Evolutionary conservation across 2,113 vertebrate species (phyloP).

Genomic region (Pipra filicauda): DNA sequence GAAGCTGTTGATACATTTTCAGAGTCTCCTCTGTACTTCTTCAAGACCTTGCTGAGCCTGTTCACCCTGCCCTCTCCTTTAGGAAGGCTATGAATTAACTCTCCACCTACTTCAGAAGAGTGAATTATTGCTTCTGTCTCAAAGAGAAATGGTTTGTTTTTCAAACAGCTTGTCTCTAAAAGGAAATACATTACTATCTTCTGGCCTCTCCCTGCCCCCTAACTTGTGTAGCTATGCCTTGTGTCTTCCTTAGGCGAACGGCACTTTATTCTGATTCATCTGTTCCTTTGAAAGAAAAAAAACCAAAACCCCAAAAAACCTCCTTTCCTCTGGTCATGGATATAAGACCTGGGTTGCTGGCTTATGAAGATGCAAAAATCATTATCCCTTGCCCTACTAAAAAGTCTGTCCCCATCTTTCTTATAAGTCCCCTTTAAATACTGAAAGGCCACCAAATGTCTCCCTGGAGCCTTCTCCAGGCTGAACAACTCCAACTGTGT

Average conservation of each 20-base stretch:
- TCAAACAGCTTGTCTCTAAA: background rate
- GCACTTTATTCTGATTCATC: background rate
- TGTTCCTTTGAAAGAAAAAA: background rate
- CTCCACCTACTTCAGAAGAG: background rate
- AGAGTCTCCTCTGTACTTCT: background rate
- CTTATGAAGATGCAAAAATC: background rate
- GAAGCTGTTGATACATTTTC: background rate
- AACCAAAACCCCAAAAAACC: rapidly evolving
- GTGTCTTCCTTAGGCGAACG: background rate
- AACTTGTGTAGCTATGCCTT: background rate
- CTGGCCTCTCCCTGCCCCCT: background rate
- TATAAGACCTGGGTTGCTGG: background rate
- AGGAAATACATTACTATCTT: background rate
- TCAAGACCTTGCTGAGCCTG: background rate
- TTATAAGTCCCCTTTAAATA: background rate
- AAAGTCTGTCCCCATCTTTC: background rate
- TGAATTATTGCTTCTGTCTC: background rate
- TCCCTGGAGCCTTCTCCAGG: background rate
- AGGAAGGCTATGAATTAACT: background rate
- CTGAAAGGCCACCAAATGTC: background rate
- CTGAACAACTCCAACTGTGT: background rate
- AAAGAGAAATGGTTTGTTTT: background rate
- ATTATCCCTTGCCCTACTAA: background rate
- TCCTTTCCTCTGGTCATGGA: background rate
- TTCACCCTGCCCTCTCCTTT: background rate